A percentile compares a stretch with the other conserved stretches of the same genome.
phyloP scores from a whole-genome alignment of 2,888 invertebrate species.

The Volucella zonaria region DNA sequence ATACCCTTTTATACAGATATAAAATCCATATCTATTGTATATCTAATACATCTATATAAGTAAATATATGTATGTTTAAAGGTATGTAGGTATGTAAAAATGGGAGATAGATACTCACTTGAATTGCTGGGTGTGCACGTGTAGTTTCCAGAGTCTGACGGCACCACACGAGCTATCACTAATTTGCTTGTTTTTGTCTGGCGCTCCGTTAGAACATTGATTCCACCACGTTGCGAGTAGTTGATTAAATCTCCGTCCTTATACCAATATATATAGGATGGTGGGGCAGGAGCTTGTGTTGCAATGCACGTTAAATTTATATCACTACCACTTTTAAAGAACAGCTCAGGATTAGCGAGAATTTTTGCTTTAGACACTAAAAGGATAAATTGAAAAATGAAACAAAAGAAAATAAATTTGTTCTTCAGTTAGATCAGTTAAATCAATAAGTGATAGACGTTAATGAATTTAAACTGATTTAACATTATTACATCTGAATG shows the following conservation, averaged over 20 bases:
- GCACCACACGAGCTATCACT: conserved; percentile 90
- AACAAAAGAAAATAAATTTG: conserved; percentile 1
- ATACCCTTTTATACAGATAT: no score
- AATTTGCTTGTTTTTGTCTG: conserved; percentile 91
- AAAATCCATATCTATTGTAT: no score
- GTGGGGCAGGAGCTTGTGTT: conserved; percentile 85
- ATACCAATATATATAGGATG: conserved; percentile 90
- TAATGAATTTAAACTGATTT: no score
- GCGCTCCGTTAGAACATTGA: conserved; percentile 92
- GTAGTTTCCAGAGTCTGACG: conserved; percentile 93
- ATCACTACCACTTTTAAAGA: conserved; percentile 93
- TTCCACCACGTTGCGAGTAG: conserved; percentile 91
- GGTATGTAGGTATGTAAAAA: no score
- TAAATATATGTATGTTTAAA: no score
- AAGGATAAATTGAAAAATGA: conserved; percentile 75
- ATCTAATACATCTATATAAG: no score
- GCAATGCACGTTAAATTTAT: conserved; percentile 93
- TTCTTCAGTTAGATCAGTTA: neutral
- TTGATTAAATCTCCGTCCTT: conserved; percentile 90
- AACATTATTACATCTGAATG: no score
- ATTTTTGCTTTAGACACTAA: conserved; percentile 93
- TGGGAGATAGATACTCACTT: conserved; percentile 81
- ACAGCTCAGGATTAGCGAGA: conserved; percentile 90
- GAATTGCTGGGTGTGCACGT: conserved; percentile 94
- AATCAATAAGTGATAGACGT: no score